Base-by-base conservation (phyloP, 2,113 vertebrate species). In the Lota lota region DNA sequence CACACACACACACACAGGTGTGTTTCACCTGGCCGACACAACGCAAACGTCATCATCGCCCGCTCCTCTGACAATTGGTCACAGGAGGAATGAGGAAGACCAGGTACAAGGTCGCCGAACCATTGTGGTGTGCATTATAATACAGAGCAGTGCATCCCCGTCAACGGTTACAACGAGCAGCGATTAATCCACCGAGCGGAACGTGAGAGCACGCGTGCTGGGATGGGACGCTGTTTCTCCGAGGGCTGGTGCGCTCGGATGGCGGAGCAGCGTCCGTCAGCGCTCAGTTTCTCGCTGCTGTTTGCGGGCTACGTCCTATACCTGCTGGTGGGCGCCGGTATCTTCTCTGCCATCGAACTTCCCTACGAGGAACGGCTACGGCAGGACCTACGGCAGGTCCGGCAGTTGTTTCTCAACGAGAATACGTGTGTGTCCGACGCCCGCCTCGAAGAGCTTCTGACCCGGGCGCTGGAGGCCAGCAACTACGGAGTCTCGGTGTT, bases 281-380 rank as follows among this genome's bases (percentile, higher is more conserved):
- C 88, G 33, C 91, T 94, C 81, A 94, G 90, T 77, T 96, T 98
- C 67, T 76, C 81, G 33, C 76, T 95, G 18, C 80, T 99, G 86
- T 60, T 95, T 5, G 74, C 93, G 14, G 90, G 85, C 33, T 98
- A 99, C 85, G 64, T 92, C 73, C 75, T 94, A 0, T 99, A 96
- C 83, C 87, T 99, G 68, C 28, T 95, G 3, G 81, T 96, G 73
- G 97, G 97, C 8, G 96, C 97, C n/a, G 92, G 94, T 53, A 92
- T 99, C 73, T 99, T 99, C 91, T 97, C 95, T 20, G 92, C 93
- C 54, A 92, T 98, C 79, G 97, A 99, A 89, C 88, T 93, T 83
- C 97, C 97, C 0, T 94, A 95, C 76, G 97, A 99, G 79, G 81
- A 88, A 24, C 81, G 87, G 50, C 94, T 98, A 51, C 93, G 95